phyloP scores from a whole-genome alignment of 2,113 vertebrate genomes.

The Archocentrus centrarchus region DNA sequence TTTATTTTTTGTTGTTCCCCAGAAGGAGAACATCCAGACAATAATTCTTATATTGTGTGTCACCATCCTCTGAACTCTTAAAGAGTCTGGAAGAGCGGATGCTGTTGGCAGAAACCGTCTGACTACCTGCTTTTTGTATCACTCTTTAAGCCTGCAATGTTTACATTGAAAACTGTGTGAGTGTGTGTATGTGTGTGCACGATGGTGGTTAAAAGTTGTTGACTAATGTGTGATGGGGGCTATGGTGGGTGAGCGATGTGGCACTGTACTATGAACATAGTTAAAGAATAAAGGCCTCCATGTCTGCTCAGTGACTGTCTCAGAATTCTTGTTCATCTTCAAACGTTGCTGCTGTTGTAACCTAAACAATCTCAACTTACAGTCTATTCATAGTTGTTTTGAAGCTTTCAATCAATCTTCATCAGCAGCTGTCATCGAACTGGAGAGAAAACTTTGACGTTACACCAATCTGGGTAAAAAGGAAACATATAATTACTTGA shows the following conservation, averaged over 20 bases:
- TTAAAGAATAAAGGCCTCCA: slow-evolving; percentile 81
- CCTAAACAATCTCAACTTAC: neutral
- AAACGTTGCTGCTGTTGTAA: neutral
- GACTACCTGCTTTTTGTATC: slow-evolving; percentile 79
- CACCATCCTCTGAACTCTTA: slow-evolving; percentile 33
- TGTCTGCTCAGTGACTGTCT: slow-evolving; percentile 61
- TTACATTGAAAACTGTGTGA: slow-evolving; percentile 75
- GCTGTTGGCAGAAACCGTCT: slow-evolving; percentile 22
- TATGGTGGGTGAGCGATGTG: slow-evolving; percentile 60
- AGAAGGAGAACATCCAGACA: slow-evolving; percentile 47
- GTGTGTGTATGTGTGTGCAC: slow-evolving; percentile 47
- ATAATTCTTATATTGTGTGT: slow-evolving; percentile 55
- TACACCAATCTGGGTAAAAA: neutral
- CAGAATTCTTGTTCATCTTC: neutral
- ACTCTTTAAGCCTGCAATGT: slow-evolving; percentile 82
- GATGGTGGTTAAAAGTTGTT: slow-evolving; percentile 68
- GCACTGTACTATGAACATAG: slow-evolving; percentile 80
- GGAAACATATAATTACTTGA: neutral
- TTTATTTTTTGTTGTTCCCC: slow-evolving; percentile 20
- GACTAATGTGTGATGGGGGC: slow-evolving; percentile 63
- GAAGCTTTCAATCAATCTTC: neutral
- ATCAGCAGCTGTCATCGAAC: neutral
- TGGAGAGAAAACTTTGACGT: neutral
- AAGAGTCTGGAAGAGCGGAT: slow-evolving; percentile 17
- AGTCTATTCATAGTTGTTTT: neutral